Evolutionary conservation across 2,888 invertebrate species (phyloP).

Genomic region (Bellardia bayeri): DNA sequence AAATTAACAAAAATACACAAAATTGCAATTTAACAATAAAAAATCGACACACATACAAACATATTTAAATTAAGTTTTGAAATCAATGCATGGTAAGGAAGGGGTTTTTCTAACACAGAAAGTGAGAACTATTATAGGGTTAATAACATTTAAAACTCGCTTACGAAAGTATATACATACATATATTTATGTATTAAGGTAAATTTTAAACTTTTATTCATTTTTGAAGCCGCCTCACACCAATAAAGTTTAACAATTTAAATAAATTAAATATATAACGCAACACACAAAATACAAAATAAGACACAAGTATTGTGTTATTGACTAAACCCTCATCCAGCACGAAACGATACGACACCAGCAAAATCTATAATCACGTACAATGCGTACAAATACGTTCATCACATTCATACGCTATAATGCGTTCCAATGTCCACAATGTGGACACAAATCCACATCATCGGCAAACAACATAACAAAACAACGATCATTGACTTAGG

Average conservation of each 20-base stretch:
- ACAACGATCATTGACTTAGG: slow-evolving; percentile 61
- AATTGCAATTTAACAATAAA: too few relatives aligned
- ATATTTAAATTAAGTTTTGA: too few relatives aligned
- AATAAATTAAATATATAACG: slow-evolving; percentile 2
- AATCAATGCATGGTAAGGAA: too few relatives aligned
- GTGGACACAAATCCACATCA: background rate
- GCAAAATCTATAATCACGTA: slow-evolving; percentile 28
- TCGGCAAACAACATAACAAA: slow-evolving; percentile 1
- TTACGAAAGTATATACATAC: too few relatives aligned
- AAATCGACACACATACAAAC: too few relatives aligned
- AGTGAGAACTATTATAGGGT: too few relatives aligned
- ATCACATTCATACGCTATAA: background rate
- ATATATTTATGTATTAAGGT: too few relatives aligned
- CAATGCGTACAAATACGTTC: slow-evolving; percentile 12
- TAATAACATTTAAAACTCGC: too few relatives aligned
- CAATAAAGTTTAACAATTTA: slow-evolving; percentile 13
- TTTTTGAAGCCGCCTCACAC: background rate
- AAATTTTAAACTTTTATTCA: slow-evolving; percentile 6
- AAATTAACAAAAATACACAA: too few relatives aligned
- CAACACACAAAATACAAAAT: slow-evolving; percentile 8
- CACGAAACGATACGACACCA: slow-evolving; percentile 15
- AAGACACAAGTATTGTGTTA: background rate
- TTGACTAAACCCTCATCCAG: slow-evolving; percentile 14
- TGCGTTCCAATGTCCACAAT: slow-evolving; percentile 13
- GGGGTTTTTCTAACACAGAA: too few relatives aligned